These are phyloP conservation scores for Corapipo altera DNA, from an alignment of 2,113 vertebrate genomes.

Conservation along the genomic window DNA sequence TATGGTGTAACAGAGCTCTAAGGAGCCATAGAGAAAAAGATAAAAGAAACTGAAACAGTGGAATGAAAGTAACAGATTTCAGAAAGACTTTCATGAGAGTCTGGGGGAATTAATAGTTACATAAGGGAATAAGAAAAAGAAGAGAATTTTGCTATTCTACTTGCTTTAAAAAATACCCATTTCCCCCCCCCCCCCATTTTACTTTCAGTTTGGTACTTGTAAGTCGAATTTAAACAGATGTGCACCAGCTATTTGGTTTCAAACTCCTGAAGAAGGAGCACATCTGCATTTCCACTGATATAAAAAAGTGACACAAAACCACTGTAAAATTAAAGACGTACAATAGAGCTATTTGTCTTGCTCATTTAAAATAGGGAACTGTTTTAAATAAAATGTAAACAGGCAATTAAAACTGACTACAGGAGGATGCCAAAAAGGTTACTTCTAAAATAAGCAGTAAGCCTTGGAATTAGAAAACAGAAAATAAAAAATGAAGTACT, in stretches of 20 bases:
- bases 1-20: not conserved
- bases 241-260: constrained; percentile 34
- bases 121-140: constrained; percentile 20
- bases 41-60: constrained; percentile 6
- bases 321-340: not conserved
- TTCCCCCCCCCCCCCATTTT: not conserved
- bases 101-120: not conserved
- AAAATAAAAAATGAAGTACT: not conserved
- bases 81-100: not conserved
- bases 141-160: not conserved
- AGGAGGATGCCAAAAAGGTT: not conserved
- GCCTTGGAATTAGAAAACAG: not conserved
- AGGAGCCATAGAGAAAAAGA: not conserved
- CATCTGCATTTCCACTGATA: not conserved
- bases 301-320: not conserved
- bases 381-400: constrained; percentile 24
- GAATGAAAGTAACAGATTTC: constrained; percentile 14
- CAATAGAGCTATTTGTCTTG: not conserved
- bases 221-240: constrained; percentile 58
- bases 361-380: not conserved
- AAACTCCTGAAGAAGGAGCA: not conserved
- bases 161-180: constrained; percentile 40
- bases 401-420: not conserved
- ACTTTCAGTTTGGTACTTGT: not conserved
- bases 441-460: not conserved